These are phyloP conservation scores for Saimiri boliviensis DNA, from an alignment of 2,113 vertebrate species.

Conservation along the genomic window DNA sequence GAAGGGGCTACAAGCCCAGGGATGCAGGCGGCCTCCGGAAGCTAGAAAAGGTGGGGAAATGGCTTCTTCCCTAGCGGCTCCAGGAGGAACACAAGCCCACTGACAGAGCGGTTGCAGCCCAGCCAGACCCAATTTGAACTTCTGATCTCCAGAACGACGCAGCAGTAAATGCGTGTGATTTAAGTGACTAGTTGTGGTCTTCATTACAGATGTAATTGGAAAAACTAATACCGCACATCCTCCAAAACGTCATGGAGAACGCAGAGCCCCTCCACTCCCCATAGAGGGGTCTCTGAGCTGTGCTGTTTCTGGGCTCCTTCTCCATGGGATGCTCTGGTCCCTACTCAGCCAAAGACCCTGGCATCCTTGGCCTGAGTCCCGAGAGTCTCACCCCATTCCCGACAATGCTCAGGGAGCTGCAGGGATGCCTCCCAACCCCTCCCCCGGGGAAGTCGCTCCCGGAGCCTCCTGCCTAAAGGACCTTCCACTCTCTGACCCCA, in stretches of 20 bases:
- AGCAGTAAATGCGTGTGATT: rapidly evolving
- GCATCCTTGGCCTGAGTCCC: neutral
- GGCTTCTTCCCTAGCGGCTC: rapidly evolving
- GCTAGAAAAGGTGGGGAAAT: neutral
- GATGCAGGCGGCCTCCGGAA: rapidly evolving
- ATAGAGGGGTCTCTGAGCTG: no score
- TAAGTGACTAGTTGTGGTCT: rapidly evolving
- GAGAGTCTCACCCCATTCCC: rapidly evolving
- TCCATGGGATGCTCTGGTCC: rapidly evolving
- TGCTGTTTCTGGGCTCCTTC: rapidly evolving
- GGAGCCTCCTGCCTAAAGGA: neutral
- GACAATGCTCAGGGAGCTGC: no score
- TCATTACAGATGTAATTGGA: neutral
- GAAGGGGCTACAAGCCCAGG: neutral
- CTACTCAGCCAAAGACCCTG: neutral
- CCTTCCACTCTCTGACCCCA: neutral
- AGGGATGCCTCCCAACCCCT: rapidly evolving
- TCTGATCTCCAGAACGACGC: neutral
- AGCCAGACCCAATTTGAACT: rapidly evolving
- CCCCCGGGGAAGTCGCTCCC: neutral
- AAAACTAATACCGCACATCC: rapidly evolving
- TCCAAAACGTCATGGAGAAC: neutral
- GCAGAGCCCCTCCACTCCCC: rapidly evolving
- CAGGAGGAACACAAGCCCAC: rapidly evolving
- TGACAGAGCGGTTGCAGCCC: rapidly evolving